phyloP scores from a whole-genome alignment of 2,888 invertebrate species.

The Lochmaea crataegi region DNA sequence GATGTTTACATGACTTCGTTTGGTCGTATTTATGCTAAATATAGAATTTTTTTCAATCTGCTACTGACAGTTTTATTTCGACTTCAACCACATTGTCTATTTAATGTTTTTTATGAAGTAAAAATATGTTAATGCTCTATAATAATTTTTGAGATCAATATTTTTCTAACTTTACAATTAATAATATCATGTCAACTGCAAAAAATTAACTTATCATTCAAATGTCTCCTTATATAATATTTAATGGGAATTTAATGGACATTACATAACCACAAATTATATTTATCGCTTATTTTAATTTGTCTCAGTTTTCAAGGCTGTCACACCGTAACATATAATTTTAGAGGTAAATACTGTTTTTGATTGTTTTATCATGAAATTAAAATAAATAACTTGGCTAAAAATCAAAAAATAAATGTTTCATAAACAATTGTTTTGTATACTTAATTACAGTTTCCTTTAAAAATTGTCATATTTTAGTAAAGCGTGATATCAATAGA shows the following conservation, averaged over 20 bases:
- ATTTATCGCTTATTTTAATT: neutral
- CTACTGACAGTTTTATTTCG: neutral
- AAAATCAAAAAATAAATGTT: too few species aligned
- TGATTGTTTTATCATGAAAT: too few species aligned
- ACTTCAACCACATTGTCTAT: neutral
- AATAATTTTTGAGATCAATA: too few species aligned
- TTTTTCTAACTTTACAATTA: neutral
- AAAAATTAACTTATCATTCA: neutral
- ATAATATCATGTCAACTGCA: neutral
- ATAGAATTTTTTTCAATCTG: neutral
- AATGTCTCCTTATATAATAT: neutral
- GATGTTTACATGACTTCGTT: neutral
- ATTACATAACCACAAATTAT: slow-evolving; percentile 2
- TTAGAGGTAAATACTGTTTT: neutral
- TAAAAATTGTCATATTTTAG: too few species aligned
- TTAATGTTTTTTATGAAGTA: neutral
- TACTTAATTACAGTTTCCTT: too few species aligned
- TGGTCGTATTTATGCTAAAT: neutral
- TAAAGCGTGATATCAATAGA: too few species aligned
- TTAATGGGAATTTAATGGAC: neutral
- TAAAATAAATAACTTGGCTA: too few species aligned
- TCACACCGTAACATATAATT: neutral
- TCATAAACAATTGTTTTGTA: neutral
- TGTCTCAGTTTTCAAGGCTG: slow-evolving; percentile 7
- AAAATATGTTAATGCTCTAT: neutral